phyloP scores from a whole-genome alignment of 2,797 vertebrate genomes.

The Alectoris magna region DNA sequence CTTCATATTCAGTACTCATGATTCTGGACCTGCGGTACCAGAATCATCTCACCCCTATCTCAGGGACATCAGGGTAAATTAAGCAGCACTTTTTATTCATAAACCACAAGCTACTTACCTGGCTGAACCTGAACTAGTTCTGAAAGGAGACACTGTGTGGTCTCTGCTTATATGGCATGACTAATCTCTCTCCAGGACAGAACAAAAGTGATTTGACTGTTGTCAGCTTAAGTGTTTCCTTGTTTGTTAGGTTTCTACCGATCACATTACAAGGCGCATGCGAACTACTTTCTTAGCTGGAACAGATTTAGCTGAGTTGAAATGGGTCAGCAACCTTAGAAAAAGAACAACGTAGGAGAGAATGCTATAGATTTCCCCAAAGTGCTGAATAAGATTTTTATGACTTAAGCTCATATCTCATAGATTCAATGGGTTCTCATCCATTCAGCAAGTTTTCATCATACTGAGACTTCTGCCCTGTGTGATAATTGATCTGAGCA shows the following conservation, averaged over 20 bases:
- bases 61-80: background rate
- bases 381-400: background rate
- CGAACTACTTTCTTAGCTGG: background rate
- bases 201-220: background rate
- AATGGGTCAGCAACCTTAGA: background rate
- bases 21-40: background rate
- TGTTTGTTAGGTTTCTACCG: background rate
- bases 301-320: background rate
- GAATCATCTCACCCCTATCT: background rate
- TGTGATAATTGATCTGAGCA: background rate
- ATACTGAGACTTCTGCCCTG: background rate
- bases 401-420: background rate
- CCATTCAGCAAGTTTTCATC: background rate
- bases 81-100: background rate
- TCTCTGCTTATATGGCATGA: background rate
- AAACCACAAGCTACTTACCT: background rate
- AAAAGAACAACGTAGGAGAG: background rate
- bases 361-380: background rate
- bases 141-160: background rate
- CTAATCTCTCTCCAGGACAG: background rate
- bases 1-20: background rate
- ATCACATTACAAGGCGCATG: accelerated
- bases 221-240: background rate
- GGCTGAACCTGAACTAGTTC: background rate
- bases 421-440: background rate